These are phyloP conservation scores for Margaritifera margaritifera DNA, from an alignment of 2,888 invertebrate genomes.

Conservation along the genomic window DNA sequence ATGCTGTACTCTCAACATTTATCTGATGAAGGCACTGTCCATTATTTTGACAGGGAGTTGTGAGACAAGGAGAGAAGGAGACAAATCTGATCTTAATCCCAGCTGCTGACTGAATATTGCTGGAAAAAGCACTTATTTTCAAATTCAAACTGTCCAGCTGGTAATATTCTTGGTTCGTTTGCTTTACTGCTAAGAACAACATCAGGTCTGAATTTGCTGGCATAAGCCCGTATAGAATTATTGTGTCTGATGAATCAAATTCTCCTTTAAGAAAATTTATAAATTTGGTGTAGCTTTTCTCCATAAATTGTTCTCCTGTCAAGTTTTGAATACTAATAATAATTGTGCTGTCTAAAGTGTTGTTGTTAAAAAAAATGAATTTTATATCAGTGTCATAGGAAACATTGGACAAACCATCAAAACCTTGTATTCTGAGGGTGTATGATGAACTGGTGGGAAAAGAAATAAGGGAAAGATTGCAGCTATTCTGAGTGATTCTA, in stretches of 20 bases:
- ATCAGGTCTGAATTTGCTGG: conserved; percentile 32
- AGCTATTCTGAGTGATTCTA: conserved; percentile 82
- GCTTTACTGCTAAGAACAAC: conserved; percentile 70
- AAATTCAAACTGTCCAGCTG: conserved; percentile 65
- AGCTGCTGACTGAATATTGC: conserved; percentile 39
- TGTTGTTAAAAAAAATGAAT: conserved; percentile 86
- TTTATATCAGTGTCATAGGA: conserved; percentile 89
- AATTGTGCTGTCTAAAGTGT: conserved; percentile 87
- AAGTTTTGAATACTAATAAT: conserved; percentile 84
- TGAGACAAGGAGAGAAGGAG: conserved; percentile 72
- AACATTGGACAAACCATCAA: conserved; percentile 91
- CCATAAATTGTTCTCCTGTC: conserved; percentile 84
- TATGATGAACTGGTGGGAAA: conserved; percentile 48
- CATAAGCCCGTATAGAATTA: conserved; percentile 26
- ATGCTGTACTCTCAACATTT: conserved; percentile 54
- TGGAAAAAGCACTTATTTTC: conserved; percentile 32
- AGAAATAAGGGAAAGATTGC: conserved; percentile 82
- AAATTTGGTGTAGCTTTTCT: conserved; percentile 83
- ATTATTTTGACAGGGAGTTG: conserved; percentile 78
- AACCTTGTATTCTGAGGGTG: conserved; percentile 86
- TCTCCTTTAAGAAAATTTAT: conserved; percentile 82
- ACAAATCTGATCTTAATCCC: conserved; percentile 42
- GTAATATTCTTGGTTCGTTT: conserved; percentile 77
- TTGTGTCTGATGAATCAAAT: conserved; percentile 73
- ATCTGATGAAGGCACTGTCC: conserved; percentile 69